Conservation (phyloP, 2,797 vertebrate genomes). For the Squalus acanthias region DNA sequence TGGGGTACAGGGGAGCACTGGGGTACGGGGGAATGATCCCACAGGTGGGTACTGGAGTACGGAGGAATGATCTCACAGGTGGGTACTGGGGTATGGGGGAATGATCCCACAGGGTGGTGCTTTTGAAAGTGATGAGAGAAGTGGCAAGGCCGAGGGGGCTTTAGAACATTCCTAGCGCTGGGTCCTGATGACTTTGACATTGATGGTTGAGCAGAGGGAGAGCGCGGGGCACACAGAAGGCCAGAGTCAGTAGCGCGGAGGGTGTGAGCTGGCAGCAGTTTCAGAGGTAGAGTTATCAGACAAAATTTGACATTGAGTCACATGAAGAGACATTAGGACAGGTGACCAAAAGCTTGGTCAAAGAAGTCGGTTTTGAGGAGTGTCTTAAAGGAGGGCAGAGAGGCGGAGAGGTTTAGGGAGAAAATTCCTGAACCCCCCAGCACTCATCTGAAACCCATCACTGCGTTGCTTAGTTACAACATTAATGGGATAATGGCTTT, state of each 20-base stretch:
- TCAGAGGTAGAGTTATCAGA: not conserved
- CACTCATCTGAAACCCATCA: not conserved
- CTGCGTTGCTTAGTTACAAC: not conserved
- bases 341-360: not conserved
- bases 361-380: not conserved
- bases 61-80: not conserved
- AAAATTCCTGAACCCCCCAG: not conserved
- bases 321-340: not conserved
- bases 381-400: not conserved
- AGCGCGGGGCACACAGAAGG: not conserved
- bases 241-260: not conserved
- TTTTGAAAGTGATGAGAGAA: not conserved
- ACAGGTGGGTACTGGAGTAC: too few species aligned
- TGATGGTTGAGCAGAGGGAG: not conserved
- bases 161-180: not conserved
- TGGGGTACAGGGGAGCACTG: not conserved
- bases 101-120: too few species aligned
- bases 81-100: not conserved
- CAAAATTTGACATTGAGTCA: not conserved
- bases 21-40: not conserved
- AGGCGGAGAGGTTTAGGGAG: not conserved
- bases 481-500: too few species aligned
- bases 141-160: not conserved
- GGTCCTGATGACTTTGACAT: not conserved
- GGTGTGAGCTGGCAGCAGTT: not conserved